phyloP scores from a whole-genome alignment of 2,888 invertebrate genomes.

The Cephus sareptanus region DNA sequence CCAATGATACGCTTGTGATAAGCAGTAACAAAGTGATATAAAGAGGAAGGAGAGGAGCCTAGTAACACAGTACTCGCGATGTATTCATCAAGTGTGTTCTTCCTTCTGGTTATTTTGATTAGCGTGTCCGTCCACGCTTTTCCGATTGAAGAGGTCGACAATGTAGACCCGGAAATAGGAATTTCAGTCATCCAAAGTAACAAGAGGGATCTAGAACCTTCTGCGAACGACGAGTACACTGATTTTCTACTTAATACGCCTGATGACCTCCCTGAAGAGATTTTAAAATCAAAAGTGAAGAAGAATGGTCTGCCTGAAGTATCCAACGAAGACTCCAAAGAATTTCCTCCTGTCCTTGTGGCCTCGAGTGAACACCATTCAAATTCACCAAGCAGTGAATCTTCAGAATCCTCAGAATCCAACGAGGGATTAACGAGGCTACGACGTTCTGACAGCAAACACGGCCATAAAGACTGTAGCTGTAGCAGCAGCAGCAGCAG shows the following conservation, averaged over 20 bases:
- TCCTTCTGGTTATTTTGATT: not conserved
- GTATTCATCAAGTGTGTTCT: not conserved
- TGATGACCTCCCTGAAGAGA: not conserved
- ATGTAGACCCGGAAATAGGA: not conserved
- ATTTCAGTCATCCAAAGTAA: not conserved
- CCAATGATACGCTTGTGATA: not conserved
- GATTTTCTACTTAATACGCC: not conserved
- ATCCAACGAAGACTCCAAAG: not conserved
- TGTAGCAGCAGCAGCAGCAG: not conserved
- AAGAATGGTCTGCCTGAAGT: not conserved
- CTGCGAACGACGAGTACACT: not conserved
- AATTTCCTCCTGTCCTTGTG: not conserved
- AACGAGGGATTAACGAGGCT: not conserved
- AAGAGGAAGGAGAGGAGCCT: not conserved
- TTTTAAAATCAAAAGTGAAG: not conserved
- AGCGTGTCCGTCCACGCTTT: not conserved
- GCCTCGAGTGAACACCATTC: not conserved
- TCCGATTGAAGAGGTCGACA: not conserved
- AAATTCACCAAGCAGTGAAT: not conserved
- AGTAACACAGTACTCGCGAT: not conserved
- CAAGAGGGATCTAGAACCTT: not conserved
- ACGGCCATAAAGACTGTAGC: not conserved
- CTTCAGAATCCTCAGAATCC: slow-evolving; percentile 1
- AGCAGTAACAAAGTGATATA: not conserved
- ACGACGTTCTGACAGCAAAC: not conserved